Conservation (phyloP, 2,888 invertebrate genomes). For the Meloe dianella region DNA sequence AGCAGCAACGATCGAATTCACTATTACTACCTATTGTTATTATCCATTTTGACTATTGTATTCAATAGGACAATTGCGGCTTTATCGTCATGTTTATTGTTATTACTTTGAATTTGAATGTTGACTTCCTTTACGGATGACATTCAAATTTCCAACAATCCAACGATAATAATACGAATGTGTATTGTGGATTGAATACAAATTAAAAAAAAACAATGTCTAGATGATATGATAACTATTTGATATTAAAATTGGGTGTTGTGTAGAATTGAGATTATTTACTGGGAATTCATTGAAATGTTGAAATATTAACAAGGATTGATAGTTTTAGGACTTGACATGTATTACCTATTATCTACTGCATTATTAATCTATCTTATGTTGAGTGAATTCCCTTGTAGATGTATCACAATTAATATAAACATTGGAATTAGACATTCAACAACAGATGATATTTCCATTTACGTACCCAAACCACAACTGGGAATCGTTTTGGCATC, state of each 20-base stretch:
- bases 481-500: neutral
- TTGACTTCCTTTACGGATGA: slow-evolving; percentile 3
- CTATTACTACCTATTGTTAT: neutral
- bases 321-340: neutral
- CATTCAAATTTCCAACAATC: neutral
- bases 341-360: neutral
- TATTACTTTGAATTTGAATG: slow-evolving; percentile 12
- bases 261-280: neutral
- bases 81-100: slow-evolving; percentile 14
- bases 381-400: slow-evolving; percentile 3
- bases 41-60: neutral
- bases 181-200: neutral
- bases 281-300: neutral
- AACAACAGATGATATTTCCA: neutral
- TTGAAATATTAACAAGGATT: slow-evolving; percentile 1
- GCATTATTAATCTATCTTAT: slow-evolving; percentile 4
- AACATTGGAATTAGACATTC: neutral
- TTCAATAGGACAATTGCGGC: slow-evolving; percentile 11
- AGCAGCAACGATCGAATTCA: neutral
- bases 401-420: slow-evolving; percentile 1
- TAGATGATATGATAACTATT: neutral
- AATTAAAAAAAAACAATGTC: neutral
- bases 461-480: neutral
- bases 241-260: too few relatives aligned
- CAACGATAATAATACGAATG: neutral